Evolutionary conservation across 2,797 vertebrate species (phyloP), one percentile per base, ranked within the genome.

Genomic region (Clarias pachynema): DNA sequence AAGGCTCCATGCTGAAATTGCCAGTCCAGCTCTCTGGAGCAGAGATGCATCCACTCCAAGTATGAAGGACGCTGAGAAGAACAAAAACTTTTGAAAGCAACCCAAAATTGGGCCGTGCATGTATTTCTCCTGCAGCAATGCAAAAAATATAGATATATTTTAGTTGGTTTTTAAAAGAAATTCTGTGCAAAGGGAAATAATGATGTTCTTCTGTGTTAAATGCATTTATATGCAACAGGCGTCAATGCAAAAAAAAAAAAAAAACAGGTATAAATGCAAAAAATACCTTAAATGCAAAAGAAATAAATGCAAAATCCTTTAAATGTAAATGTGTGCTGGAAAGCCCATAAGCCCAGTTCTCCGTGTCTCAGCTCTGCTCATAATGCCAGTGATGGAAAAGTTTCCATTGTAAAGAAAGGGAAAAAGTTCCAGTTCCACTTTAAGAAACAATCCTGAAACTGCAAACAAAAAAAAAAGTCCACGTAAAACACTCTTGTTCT

Each of bases 21-120:
- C 91, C 92, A 89, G 93, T 93, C 93, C 93, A 92, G 89, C 92
- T 91, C 92, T 91, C 65, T 84, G 88, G 93, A 90, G 93, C 90
- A 91, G 88, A 90, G 92, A 93, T 91, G 93, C 94, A 94, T 95
- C 92, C 91, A 95, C 91, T 93, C 92, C 82, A 91, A 86, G 79
- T 80, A 86, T 86, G 69, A 83, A 77, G 79, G 53, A 83, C 37
- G 8, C n/a, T 29, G 29, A 37, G 8, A 70, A 65, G n/a, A 75
- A 79, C 40, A 49, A 62, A 75, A 81, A 69, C 85, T 86, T 81
- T 92, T 91, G 89, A 87, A 72, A 79, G 88, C 29, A 68, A 74
- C 66, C 37, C 59, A 49, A 44, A 79, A 60, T 56, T 66, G 40
- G 60, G 10, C 49, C 44, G 15, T 44, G 75, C 53, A 5, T 79